phyloP scores from a whole-genome alignment of 2,113 vertebrate species.

The Hyaena hyaena region DNA sequence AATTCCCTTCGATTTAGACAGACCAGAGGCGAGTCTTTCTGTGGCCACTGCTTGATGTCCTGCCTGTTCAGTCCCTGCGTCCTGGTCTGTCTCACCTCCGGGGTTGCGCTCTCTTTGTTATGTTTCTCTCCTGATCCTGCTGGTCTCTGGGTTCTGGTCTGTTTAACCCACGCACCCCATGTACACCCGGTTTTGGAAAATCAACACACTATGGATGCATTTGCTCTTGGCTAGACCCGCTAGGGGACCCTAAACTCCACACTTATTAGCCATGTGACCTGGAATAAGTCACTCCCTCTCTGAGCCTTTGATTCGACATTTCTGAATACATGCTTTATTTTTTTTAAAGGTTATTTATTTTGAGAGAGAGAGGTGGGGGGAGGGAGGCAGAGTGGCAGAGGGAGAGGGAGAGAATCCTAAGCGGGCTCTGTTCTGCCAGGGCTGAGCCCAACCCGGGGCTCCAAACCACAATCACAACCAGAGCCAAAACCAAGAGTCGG shows the following conservation, averaged over 20 bases:
- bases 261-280: neutral
- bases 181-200: neutral
- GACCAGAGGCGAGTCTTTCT: neutral
- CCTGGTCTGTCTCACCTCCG: neutral
- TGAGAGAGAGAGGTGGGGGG: no score
- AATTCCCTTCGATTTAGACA: neutral
- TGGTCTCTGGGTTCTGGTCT: neutral
- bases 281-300: neutral
- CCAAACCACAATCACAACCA: no score
- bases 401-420: no score
- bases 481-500: no score
- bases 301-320: neutral
- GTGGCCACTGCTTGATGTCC: neutral
- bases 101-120: neutral
- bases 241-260: neutral
- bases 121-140: neutral
- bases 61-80: fast-evolving
- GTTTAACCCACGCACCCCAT: fast-evolving
- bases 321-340: neutral
- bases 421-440: no score
- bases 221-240: neutral
- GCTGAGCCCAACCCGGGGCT: no score
- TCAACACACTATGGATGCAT: fast-evolving
- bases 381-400: no score
- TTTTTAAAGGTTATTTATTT: no score